These are phyloP conservation scores for Pinctada fucata DNA, from an alignment of 2,888 invertebrate species.

Conservation along the genomic window DNA sequence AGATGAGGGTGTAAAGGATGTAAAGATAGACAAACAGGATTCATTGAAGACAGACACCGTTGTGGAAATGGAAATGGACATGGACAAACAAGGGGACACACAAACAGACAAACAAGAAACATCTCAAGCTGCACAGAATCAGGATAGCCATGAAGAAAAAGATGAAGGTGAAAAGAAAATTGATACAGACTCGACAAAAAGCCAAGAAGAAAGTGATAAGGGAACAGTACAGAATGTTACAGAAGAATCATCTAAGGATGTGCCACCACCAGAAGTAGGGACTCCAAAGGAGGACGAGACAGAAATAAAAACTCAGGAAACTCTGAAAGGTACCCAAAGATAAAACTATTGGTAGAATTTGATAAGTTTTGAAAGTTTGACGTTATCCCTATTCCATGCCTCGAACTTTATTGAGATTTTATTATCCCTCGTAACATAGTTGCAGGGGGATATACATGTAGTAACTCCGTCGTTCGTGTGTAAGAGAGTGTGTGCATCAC, in stretches of 20 bases:
- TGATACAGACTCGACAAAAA: neutral
- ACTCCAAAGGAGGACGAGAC: conserved; percentile 26
- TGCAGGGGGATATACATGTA: too few relatives aligned
- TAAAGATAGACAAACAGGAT: neutral
- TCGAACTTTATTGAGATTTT: too few relatives aligned
- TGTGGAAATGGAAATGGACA: too few relatives aligned
- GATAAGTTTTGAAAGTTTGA: too few relatives aligned
- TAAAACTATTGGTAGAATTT: too few relatives aligned
- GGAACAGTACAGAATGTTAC: neutral
- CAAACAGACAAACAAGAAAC: too few relatives aligned
- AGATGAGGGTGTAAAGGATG: conserved; percentile 8
- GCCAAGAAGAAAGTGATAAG: neutral
- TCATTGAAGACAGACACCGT: neutral
- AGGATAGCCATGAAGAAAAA: neutral
- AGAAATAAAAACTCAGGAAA: conserved; percentile 29
- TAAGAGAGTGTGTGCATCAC: too few relatives aligned
- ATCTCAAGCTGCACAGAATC: neutral
- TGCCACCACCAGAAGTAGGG: neutral
- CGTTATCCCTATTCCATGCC: too few relatives aligned
- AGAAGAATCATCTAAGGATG: conserved; percentile 11
- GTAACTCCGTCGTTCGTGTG: too few relatives aligned
- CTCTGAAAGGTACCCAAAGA: too few relatives aligned
- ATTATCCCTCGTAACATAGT: too few relatives aligned
- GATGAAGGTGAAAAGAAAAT: conserved; percentile 4
- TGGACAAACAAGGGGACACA: too few relatives aligned